Percentiles rank a stretch among this genome's conserved stretches.
Conservation (phyloP, 2,888 invertebrate genomes). For the Ophioninae sp. region DNA sequence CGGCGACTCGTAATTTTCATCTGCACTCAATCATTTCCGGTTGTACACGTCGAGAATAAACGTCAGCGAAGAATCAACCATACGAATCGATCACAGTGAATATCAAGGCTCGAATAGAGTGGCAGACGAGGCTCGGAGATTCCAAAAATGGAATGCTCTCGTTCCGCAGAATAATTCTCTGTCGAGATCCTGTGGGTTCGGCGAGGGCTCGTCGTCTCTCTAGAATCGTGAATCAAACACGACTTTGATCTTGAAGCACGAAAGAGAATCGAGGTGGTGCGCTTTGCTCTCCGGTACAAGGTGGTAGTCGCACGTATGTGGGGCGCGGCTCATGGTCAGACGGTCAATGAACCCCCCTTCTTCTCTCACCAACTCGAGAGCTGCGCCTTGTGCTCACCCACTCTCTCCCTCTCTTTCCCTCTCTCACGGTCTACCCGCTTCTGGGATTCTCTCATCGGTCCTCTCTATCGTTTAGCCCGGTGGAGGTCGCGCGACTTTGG, state of each 20-base stretch:
- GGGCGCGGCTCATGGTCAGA: constrained; percentile 81
- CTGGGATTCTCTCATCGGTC: constrained; percentile 53
- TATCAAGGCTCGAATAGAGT: neutral
- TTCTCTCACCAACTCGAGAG: constrained; percentile 52
- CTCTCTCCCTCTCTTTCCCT: neutral
- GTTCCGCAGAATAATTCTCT: too few relatives aligned
- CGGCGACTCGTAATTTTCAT: neutral
- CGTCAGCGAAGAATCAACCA: neutral
- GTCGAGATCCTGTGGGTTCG: too few relatives aligned
- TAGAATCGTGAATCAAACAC: constrained; percentile 54
- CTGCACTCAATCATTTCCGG: neutral
- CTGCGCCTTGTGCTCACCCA: constrained; percentile 52
- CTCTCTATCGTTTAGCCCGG: constrained; percentile 55
- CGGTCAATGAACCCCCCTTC: constrained; percentile 78
- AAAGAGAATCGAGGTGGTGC: constrained; percentile 55
- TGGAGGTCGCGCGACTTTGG: constrained; percentile 62
- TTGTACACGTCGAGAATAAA: neutral
- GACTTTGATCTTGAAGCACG: constrained; percentile 74
- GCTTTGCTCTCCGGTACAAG: constrained; percentile 54
- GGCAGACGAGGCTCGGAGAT: neutral
- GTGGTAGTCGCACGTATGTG: constrained; percentile 72
- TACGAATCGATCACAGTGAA: neutral
- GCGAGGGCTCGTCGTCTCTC: neutral
- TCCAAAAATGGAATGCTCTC: neutral
- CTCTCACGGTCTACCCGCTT: constrained; percentile 67